Base-by-base conservation (phyloP, 1,140 invertebrate genomes). In the Antheraea pernyi region DNA sequence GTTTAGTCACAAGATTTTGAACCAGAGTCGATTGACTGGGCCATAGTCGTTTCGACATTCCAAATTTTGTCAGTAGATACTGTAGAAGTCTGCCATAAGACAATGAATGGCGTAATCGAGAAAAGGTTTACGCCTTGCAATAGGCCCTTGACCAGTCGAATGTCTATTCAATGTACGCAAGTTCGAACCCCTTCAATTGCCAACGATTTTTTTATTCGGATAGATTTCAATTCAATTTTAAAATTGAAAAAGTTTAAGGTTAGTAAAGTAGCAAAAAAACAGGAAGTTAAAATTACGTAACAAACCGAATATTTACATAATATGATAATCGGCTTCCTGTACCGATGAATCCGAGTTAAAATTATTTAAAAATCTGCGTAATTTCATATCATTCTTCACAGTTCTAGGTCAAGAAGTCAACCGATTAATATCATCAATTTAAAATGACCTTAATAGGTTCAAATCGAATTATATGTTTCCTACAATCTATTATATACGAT, bases 321-420 rank as follows among this genome's bases (percentile, higher is more conserved):
- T 13, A 61, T 19, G 59, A 61, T 61, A 61, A 19, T 22, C 13
- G 19, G 19, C 30, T 61, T 61, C 59, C 59, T 22, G 19, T 61
- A 42, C 11, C 11, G 39, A 42, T 42, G 39, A 42, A 10, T 42
- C 39, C 39, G 59, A 13, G n/a, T 61, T 42, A 8, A 4, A 7
- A 42, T 42, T 42, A 42, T 19, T 61, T 30, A 61, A 61, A 30
- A 61, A 19, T 61, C 59, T 22, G 59, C 59, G 10, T 19, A 61
- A 61, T 22, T 61, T 13, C 59, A 61, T 19, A 61, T 13, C 19
- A 22, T 30, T 30, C 18, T 61, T 30, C 19, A 61, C 19, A 19
- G 18, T 30, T 61, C 59, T 61, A 61, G 59, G 59, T 61, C 59
- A 61, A 22, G 19, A 61, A 19, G 19, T 22, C 59, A 61, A 22